These are phyloP conservation scores for Pholis gunnellus DNA, from an alignment of 2,113 vertebrate genomes.

Conservation along the genomic window DNA sequence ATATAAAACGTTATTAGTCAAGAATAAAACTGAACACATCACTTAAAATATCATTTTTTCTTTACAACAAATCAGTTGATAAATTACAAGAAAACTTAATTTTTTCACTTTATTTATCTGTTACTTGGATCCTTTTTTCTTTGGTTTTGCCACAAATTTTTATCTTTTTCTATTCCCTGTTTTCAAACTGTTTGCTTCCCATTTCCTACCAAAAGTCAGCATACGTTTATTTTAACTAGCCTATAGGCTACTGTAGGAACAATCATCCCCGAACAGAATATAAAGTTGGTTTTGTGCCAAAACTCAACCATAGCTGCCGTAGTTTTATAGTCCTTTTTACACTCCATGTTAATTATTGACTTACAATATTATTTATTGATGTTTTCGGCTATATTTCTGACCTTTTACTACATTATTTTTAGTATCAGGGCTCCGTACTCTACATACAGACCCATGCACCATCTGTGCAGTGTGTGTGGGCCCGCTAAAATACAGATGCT, in stretches of 20 bases:
- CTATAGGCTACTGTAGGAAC: neutral
- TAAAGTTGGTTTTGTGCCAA: neutral
- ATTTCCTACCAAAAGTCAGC: neutral
- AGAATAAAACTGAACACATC: neutral
- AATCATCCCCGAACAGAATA: neutral
- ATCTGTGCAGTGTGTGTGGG: conserved; percentile 16
- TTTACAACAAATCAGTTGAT: neutral
- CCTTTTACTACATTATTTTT: conserved; percentile 11
- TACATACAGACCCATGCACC: conserved; percentile 11
- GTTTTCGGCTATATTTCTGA: conserved; percentile 7
- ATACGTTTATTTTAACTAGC: neutral
- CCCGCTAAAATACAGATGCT: conserved; percentile 14
- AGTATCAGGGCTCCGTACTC: neutral
- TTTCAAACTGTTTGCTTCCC: neutral
- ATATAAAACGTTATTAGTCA: neutral
- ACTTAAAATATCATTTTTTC: neutral
- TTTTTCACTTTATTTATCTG: neutral
- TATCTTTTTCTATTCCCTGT: neutral
- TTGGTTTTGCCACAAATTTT: neutral
- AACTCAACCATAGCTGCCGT: neutral
- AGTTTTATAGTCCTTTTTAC: neutral
- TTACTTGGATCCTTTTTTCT: neutral
- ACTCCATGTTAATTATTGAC: conserved; percentile 18
- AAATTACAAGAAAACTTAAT: neutral
- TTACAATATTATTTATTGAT: conserved; percentile 13